Conservation (phyloP, 1,140 invertebrate species). For the Thalassaphorura encarpata region DNA sequence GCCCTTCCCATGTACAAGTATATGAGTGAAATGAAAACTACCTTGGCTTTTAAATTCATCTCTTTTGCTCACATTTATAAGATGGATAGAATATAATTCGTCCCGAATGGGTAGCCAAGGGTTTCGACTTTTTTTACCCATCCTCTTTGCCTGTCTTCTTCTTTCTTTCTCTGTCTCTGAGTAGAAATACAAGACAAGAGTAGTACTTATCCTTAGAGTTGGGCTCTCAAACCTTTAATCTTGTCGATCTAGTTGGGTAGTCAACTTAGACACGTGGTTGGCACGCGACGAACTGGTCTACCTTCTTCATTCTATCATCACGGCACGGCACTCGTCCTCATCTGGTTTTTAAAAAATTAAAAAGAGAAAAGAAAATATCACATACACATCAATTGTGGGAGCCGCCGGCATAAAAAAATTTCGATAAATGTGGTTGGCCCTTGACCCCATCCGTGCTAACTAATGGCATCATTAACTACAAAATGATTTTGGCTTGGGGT, state of each 20-base stretch:
- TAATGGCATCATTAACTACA: not conserved
- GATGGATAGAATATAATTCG: no score
- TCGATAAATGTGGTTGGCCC: not conserved
- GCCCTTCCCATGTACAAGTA: no score
- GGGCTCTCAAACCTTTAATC: not conserved
- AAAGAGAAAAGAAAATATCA: not conserved
- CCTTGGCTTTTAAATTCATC: no score
- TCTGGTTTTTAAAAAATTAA: not conserved
- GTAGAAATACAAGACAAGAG: not conserved
- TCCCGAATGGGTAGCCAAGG: slow-evolving; percentile 11
- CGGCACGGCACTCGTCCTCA: not conserved
- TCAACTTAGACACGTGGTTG: not conserved
- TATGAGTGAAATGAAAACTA: no score
- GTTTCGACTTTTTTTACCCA: not conserved
- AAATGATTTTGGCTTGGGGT: no score
- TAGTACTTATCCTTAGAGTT: not conserved
- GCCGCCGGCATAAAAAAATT: no score
- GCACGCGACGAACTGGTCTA: not conserved
- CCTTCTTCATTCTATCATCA: not conserved
- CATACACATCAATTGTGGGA: no score
- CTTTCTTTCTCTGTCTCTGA: not conserved
- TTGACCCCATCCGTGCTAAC: not conserved
- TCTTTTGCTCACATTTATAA: no score
- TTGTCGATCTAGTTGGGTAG: not conserved
- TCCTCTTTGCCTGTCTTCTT: not conserved